phyloP scores from a whole-genome alignment of 2,888 invertebrate genomes.

The Drosophila paranaensis region DNA sequence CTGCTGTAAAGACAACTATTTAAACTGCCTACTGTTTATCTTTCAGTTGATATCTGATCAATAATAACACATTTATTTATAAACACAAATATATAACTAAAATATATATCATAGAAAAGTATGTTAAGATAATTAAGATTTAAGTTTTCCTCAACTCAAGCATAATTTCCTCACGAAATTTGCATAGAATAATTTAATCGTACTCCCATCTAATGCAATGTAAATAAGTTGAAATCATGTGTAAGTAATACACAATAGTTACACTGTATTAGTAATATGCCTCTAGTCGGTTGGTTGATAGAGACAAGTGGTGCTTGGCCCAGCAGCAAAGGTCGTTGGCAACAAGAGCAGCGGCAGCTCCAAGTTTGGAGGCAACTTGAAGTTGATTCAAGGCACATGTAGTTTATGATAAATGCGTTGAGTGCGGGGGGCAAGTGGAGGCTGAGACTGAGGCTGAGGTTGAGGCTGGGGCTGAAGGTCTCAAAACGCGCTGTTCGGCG shows the following conservation, averaged over 20 bases:
- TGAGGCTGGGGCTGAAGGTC: slow-evolving; percentile 16
- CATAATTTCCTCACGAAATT: background rate
- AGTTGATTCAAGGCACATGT: slow-evolving; percentile 42
- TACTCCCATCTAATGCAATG: background rate
- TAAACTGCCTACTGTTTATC: too few relatives aligned
- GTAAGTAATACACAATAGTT: background rate
- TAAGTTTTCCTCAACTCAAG: background rate
- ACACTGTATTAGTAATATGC: background rate
- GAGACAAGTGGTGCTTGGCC: slow-evolving; percentile 1
- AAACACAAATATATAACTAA: too few relatives aligned
- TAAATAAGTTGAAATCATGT: background rate
- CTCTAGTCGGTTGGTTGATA: background rate
- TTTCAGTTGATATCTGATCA: too few relatives aligned
- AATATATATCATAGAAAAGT: too few relatives aligned
- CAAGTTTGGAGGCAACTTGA: slow-evolving; percentile 8
- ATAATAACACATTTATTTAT: too few relatives aligned
- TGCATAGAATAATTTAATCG: background rate
- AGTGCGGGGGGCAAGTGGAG: background rate
- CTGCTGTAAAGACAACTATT: too few relatives aligned
- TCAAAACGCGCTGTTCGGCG: slow-evolving; percentile 22
- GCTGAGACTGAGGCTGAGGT: background rate
- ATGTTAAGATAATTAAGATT: background rate
- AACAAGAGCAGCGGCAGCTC: background rate
- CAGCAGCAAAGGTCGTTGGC: slow-evolving; percentile 4
- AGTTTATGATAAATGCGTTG: slow-evolving; percentile 34